A percentile compares a stretch with the other conserved stretches of the same genome.
Conservation (phyloP, 2,113 vertebrate genomes). For the Gallinago paraguaiae region DNA sequence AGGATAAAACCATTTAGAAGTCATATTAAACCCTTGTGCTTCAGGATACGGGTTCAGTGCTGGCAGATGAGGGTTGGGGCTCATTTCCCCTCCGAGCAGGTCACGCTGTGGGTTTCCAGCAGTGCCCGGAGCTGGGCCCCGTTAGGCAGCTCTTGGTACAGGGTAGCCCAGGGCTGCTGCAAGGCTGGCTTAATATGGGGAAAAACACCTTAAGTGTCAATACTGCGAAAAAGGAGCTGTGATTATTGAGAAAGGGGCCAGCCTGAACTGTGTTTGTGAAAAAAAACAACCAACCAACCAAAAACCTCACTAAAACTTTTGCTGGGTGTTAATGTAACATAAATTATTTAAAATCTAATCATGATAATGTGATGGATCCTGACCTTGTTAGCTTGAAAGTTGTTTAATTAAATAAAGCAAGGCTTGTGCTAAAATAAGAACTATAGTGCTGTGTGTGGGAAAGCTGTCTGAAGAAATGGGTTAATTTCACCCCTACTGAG, state of each 20-base stretch:
- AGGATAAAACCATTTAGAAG: neutral
- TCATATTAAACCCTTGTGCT: neutral
- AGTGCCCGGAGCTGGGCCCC: neutral
- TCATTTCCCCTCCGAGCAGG: neutral
- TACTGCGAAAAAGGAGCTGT: neutral
- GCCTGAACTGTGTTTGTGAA: neutral
- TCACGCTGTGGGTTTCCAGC: neutral
- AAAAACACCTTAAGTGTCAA: neutral
- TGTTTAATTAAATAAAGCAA: neutral
- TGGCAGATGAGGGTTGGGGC: neutral
- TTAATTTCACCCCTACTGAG: neutral
- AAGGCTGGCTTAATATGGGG: neutral
- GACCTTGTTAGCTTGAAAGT: neutral
- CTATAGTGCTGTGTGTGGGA: neutral
- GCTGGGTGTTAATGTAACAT: neutral
- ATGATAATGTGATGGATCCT: neutral
- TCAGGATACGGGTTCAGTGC: neutral
- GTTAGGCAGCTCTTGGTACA: neutral
- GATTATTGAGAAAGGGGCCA: neutral
- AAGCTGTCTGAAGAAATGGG: neutral
- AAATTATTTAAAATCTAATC: constrained; percentile 20
- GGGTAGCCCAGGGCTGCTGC: neutral
- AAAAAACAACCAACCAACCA: neutral
- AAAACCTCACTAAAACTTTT: neutral
- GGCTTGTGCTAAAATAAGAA: neutral